Percentiles rank a stretch among this genome's conserved stretches.
phyloP scores from a whole-genome alignment of 2,113 vertebrate genomes.

The Mesitornis unicolor region DNA sequence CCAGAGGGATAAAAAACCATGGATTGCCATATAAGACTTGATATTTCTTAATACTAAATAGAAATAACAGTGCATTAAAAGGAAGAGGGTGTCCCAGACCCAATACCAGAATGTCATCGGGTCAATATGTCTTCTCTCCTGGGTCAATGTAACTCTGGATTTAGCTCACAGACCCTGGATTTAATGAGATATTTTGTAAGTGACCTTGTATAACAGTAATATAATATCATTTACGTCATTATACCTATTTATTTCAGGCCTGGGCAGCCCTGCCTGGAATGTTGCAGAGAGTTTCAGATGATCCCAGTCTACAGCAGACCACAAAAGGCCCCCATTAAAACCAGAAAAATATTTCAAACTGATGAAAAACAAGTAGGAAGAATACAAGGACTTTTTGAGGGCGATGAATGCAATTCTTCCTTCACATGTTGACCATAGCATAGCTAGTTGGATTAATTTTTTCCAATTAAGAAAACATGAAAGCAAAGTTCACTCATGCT shows the following conservation, averaged over 20 bases:
- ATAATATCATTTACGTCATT: neutral
- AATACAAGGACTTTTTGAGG: neutral
- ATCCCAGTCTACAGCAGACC: neutral
- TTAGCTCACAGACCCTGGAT: neutral
- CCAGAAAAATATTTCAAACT: neutral
- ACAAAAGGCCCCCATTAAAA: neutral
- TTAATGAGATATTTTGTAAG: slow-evolving; percentile 1
- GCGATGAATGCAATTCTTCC: neutral
- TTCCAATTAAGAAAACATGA: neutral
- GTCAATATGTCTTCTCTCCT: neutral
- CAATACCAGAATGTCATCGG: neutral
- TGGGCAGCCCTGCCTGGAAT: neutral
- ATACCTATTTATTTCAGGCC: neutral
- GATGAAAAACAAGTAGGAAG: neutral
- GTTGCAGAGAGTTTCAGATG: neutral
- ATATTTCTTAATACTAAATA: neutral
- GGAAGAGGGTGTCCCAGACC: neutral
- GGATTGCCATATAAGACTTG: neutral
- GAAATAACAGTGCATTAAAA: neutral
- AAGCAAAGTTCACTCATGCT: neutral
- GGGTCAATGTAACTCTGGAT: neutral
- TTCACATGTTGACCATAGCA: neutral
- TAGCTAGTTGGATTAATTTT: neutral
- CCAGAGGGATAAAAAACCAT: neutral
- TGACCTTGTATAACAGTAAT: neutral